Conservation (phyloP, 2,797 vertebrate species). For the Lacerta bilineata region DNA sequence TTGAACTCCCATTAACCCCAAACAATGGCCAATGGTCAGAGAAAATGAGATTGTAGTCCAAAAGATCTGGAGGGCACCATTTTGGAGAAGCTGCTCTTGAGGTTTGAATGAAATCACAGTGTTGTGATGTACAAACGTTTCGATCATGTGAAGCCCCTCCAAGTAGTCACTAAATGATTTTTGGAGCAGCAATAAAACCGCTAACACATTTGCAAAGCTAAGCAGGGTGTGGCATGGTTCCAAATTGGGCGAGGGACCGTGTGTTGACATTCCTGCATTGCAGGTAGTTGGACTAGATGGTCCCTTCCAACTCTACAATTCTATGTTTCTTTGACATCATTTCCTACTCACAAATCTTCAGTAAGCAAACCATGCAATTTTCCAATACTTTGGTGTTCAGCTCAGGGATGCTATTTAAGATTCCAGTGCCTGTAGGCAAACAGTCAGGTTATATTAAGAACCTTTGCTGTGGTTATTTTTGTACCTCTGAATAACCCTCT, state of each 20-base stretch:
- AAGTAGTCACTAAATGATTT: too few species aligned
- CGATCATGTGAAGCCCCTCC: not conserved
- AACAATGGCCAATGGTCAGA: not conserved
- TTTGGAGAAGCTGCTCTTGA: not conserved
- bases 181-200: too few species aligned
- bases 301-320: too few species aligned
- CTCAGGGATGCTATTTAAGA: not conserved
- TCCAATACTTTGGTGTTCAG: not conserved
- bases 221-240: too few species aligned
- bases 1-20: not conserved
- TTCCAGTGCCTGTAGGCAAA: not conserved
- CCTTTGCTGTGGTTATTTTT: not conserved
- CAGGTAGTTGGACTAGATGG: too few species aligned
- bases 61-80: not conserved
- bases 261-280: too few species aligned
- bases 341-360: not conserved
- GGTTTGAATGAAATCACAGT: not conserved
- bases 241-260: too few species aligned
- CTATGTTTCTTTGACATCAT: not conserved
- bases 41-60: not conserved
- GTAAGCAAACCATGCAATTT: not conserved
- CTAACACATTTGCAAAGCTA: too few species aligned
- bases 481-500: not conserved
- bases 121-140: not conserved
- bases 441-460: not conserved